These are phyloP conservation scores for Chaenogobius annularis DNA, from an alignment of 2,113 vertebrate genomes.

Conservation along the genomic window DNA sequence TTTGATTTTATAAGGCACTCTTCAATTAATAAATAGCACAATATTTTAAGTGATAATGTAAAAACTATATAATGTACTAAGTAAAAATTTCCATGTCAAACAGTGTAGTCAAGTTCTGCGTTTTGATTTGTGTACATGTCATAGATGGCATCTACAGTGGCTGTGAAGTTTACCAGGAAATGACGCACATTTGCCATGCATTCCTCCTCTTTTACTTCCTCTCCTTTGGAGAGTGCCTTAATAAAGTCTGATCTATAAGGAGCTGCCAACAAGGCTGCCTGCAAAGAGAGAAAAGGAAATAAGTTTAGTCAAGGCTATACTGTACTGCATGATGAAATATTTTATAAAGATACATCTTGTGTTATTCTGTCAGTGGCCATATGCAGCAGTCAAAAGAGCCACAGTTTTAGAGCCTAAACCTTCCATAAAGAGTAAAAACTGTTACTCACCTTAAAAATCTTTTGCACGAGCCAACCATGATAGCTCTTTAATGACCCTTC, in stretches of 20 bases:
- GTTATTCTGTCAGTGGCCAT: background rate
- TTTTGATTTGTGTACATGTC: conserved; percentile 90
- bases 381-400: background rate
- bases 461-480: conserved; percentile 92
- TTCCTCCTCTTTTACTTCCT: conserved; percentile 87
- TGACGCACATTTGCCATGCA: conserved; percentile 86
- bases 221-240: conserved; percentile 92
- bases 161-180: conserved; percentile 85
- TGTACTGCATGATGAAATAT: background rate
- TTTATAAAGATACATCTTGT: background rate
- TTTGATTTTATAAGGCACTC: conserved; percentile 10
- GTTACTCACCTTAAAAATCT: conserved; percentile 83
- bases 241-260: conserved; percentile 91
- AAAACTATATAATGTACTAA: background rate
- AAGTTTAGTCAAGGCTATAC: background rate
- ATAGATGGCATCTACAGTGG: conserved; percentile 90
- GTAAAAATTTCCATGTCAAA: conserved; percentile 57
- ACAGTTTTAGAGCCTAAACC: background rate
- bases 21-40: conserved; percentile 52
- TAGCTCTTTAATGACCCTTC: conserved; percentile 90
- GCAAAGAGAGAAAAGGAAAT: background rate
- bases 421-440: too few relatives aligned
- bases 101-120: conserved; percentile 90
- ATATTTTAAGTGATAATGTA: background rate
- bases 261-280: conserved; percentile 86